Percentiles rank a stretch among this genome's conserved stretches.
phyloP scores from a whole-genome alignment of 2,113 vertebrate genomes.

The Genyomyrus donnyi region DNA sequence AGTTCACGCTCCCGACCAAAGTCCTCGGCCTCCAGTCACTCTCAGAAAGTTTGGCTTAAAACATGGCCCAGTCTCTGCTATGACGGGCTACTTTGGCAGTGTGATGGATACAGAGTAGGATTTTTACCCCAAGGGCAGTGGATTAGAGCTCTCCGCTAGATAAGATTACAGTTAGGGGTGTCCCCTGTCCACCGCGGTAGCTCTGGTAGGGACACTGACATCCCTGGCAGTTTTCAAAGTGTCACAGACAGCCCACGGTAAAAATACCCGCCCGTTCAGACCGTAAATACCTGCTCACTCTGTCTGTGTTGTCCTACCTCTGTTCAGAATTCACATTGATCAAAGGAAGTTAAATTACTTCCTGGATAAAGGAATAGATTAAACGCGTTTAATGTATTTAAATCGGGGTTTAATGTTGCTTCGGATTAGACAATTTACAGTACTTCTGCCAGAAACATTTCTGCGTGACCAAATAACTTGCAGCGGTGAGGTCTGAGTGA shows the following conservation, averaged over 20 bases:
- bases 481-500: neutral
- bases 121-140: neutral
- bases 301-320: neutral
- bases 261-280: neutral
- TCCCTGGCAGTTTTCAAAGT: neutral
- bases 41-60: neutral
- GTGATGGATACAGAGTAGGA: neutral
- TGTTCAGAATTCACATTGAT: neutral
- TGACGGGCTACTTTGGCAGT: neutral
- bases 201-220: neutral
- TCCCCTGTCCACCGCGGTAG: neutral
- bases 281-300: neutral
- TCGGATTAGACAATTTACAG: neutral
- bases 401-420: neutral
- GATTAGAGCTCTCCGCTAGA: neutral
- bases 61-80: neutral
- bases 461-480: neutral
- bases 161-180: neutral
- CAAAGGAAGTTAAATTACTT: neutral
- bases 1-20: neutral
- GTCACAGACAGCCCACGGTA: neutral
- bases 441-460: neutral
- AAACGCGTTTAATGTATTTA: neutral
- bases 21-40: neutral
- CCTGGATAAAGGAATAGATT: neutral